phyloP scores from a whole-genome alignment of 2,888 invertebrate genomes.

The Gandaritis pyraliata region DNA sequence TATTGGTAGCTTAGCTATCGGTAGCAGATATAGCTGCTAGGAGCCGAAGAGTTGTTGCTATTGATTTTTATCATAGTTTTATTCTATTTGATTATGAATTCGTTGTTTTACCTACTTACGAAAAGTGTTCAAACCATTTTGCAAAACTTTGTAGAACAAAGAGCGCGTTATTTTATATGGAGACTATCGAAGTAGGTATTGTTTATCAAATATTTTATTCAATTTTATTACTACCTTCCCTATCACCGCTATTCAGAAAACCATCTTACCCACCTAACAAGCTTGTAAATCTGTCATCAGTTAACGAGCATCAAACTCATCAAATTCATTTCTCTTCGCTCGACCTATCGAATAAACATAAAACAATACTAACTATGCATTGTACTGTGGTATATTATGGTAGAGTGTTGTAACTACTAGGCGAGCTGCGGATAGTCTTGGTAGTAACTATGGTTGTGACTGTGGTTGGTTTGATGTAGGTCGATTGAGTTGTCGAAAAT shows the following conservation, averaged over 20 bases:
- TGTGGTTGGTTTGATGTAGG: constrained; percentile 29
- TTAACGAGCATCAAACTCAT: constrained; percentile 29
- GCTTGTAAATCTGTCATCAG: constrained; percentile 4
- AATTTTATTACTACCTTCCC: not conserved
- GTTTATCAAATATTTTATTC: too few relatives aligned
- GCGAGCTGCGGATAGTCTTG: not conserved
- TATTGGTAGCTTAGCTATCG: too few relatives aligned
- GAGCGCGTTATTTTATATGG: constrained; percentile 24
- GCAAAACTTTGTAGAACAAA: constrained; percentile 5
- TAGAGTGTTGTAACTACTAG: not conserved
- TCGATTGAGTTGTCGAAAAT: constrained; percentile 28
- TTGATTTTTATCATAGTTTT: too few relatives aligned
- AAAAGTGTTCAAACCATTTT: not conserved
- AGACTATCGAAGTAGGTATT: not conserved
- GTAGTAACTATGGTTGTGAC: constrained; percentile 5
- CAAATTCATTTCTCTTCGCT: constrained; percentile 30
- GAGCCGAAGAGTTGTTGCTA: too few relatives aligned
- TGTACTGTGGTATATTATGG: not conserved
- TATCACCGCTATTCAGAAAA: not conserved
- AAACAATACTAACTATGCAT: not conserved
- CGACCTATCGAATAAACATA: constrained; percentile 8
- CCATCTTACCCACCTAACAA: not conserved
- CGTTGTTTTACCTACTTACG: not conserved
- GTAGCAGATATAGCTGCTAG: too few relatives aligned
- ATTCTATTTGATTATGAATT: too few relatives aligned